phyloP scores from a whole-genome alignment of 2,797 vertebrate genomes.

The Philypnodon macrostomus region DNA sequence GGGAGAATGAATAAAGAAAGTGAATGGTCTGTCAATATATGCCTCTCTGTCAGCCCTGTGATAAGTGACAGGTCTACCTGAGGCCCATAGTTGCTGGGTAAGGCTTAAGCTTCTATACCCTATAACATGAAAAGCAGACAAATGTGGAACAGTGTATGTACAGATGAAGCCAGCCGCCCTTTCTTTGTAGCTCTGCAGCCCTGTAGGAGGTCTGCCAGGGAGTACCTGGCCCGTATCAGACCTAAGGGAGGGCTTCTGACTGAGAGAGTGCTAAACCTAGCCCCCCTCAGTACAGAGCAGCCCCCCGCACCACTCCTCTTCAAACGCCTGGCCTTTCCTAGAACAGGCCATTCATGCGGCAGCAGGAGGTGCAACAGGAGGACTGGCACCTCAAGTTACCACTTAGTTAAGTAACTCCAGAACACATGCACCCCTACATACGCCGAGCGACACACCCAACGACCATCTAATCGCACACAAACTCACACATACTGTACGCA shows the following conservation, averaged over 20 bases:
- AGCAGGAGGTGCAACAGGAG: conserved; percentile 66
- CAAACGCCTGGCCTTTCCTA: conserved; percentile 80
- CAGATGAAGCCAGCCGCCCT: conserved; percentile 20
- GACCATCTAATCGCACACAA: conserved; percentile 45
- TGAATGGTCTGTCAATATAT: too few species aligned
- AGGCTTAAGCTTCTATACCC: too few species aligned
- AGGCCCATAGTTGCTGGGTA: too few species aligned
- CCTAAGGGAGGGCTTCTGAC: conserved; percentile 28
- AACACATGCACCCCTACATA: conserved; percentile 34
- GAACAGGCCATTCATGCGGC: conserved; percentile 73
- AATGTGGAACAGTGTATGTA: conserved; percentile 10
- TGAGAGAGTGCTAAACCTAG: conserved; percentile 61
- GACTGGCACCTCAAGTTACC: conserved; percentile 71
- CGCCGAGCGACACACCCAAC: conserved; percentile 42
- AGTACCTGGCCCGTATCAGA: conserved; percentile 22
- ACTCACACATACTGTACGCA: too few species aligned
- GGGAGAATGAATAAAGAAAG: too few species aligned
- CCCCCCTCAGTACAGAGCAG: conserved; percentile 74
- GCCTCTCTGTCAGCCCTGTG: too few species aligned
- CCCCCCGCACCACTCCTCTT: conserved; percentile 70
- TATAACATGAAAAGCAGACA: too few species aligned
- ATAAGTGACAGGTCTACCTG: too few species aligned
- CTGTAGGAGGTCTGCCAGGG: conserved; percentile 36
- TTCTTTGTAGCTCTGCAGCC: conserved; percentile 10
- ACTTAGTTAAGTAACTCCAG: conserved; percentile 57